Conservation (phyloP, 2,113 vertebrate species). For the Gymnogyps californianus region DNA sequence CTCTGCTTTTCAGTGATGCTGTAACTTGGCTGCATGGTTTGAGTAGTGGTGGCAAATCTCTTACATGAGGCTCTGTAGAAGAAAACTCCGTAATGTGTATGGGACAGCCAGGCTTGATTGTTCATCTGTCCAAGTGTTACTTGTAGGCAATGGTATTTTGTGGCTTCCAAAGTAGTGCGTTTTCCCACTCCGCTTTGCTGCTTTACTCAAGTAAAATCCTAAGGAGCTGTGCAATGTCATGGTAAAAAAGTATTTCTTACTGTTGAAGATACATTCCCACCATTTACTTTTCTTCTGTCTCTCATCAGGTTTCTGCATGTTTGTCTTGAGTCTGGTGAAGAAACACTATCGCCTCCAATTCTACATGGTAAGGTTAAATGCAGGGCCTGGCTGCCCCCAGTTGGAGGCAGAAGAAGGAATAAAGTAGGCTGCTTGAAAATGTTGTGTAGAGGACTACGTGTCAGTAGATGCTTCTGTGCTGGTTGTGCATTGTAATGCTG, state of each 20-base stretch:
- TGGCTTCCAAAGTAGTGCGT: neutral
- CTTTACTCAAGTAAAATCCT: neutral
- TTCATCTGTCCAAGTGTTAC: neutral
- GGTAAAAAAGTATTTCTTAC: neutral
- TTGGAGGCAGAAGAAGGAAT: neutral
- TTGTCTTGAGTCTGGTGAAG: slow-evolving; percentile 97
- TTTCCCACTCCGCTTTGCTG: neutral
- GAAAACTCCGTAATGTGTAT: neutral
- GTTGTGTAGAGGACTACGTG: neutral
- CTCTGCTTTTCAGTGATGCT: neutral
- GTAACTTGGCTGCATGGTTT: neutral
- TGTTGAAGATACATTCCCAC: neutral
- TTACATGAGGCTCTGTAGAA: neutral
- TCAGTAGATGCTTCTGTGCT: neutral
- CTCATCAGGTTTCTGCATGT: slow-evolving; percentile 94
- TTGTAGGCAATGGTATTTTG: neutral
- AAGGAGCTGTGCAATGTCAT: neutral
- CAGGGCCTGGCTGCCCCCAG: neutral
- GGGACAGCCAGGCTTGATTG: neutral
- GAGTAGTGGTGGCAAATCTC: neutral
- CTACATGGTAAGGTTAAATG: slow-evolving; percentile 88
- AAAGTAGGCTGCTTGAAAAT: neutral
- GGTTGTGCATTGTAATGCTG: neutral
- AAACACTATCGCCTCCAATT: slow-evolving; percentile 98
- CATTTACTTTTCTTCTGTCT: neutral